These are phyloP conservation scores for Melanophora roralis DNA, from an alignment of 2,888 invertebrate species.

Conservation along the genomic window DNA sequence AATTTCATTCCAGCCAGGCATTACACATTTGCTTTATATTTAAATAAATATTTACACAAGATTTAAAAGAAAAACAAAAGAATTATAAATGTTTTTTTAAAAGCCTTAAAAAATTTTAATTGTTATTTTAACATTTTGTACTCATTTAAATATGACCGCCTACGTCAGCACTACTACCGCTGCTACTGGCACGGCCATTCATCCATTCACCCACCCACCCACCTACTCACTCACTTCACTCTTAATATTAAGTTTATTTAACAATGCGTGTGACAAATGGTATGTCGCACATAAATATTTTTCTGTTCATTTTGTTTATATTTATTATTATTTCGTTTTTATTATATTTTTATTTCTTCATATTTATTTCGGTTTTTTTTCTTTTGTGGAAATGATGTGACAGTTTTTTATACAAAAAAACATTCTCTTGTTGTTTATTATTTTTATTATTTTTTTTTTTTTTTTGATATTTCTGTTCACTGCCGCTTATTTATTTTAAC, in stretches of 20 bases:
- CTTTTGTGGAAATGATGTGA: constrained; percentile 50
- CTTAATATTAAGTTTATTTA: constrained; percentile 34
- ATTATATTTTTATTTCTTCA: not conserved
- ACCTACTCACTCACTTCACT: constrained; percentile 40
- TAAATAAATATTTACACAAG: not conserved
- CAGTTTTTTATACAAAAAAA: constrained; percentile 41
- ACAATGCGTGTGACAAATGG: constrained; percentile 53
- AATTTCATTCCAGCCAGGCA: not conserved
- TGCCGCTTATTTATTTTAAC: constrained; percentile 49
- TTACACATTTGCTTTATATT: not conserved
- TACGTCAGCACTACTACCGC: too few species aligned
- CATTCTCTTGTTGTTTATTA: constrained; percentile 22
- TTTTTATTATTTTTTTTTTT: constrained; percentile 1
- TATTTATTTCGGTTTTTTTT: constrained; percentile 47
- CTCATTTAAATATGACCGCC: constrained; percentile 18
- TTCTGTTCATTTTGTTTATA: constrained; percentile 37
- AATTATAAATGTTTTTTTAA: not conserved
- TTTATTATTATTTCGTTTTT: not conserved
- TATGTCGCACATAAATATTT: constrained; percentile 30
- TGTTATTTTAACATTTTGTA: constrained; percentile 25
- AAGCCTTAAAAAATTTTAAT: not conserved
- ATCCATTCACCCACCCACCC: too few species aligned
- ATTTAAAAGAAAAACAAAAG: not conserved
- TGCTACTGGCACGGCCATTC: not conserved
- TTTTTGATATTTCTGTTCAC: constrained; percentile 4